Evolutionary conservation across 2,113 vertebrate genomes (phyloP).

Genomic region (Microcebus murinus): DNA sequence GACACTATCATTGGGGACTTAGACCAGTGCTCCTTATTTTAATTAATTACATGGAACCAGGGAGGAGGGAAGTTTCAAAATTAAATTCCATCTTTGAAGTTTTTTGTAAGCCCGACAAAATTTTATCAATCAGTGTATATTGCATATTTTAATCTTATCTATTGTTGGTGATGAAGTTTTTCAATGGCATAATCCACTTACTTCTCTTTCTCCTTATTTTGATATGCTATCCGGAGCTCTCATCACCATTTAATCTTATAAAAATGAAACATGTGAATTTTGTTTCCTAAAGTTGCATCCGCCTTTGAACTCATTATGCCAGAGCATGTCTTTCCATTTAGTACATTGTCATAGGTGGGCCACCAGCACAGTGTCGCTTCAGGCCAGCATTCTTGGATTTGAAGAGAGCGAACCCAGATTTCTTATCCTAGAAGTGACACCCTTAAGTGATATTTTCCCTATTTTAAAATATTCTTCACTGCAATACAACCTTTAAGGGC

Average conservation of each 20-base stretch:
- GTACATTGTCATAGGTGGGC: not conserved
- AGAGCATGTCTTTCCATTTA: not conserved
- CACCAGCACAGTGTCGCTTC: not conserved
- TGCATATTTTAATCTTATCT: not conserved
- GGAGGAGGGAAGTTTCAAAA: not conserved
- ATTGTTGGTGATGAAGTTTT: not conserved
- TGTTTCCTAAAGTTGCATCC: constrained; percentile 27
- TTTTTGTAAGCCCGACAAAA: not conserved
- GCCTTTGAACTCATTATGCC: not conserved
- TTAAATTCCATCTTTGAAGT: not conserved
- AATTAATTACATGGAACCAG: not conserved
- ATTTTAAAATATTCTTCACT: constrained; percentile 1
- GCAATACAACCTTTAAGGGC: constrained; percentile 30
- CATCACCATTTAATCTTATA: not conserved
- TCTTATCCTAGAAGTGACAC: not conserved
- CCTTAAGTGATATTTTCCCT: not conserved
- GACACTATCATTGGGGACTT: not conserved
- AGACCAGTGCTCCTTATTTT: not conserved
- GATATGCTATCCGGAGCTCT: not conserved
- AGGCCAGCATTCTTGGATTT: not conserved
- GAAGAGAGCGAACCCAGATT: not conserved
- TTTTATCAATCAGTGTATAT: not conserved
- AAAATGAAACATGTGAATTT: not conserved
- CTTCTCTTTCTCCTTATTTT: not conserved
- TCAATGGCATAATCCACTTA: not conserved